Evolutionary conservation across 2,888 invertebrate genomes (phyloP).

Genomic region (Nebria salina): DNA sequence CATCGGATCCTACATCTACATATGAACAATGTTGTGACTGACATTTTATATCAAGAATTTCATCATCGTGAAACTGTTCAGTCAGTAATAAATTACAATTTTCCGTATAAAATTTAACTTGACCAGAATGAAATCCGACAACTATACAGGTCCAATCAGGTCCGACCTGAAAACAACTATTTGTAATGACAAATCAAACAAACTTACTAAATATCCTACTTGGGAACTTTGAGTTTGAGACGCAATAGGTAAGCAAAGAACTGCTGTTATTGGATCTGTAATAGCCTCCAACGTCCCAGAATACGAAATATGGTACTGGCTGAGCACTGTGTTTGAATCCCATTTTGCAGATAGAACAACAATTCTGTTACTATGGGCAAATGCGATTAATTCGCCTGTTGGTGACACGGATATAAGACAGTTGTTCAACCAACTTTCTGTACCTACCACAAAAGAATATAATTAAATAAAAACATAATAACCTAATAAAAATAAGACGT

Average conservation of each 20-base stretch:
- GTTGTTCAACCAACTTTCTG: slow-evolving; percentile 72
- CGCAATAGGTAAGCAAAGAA: slow-evolving; percentile 65
- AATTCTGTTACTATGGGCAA: slow-evolving; percentile 73
- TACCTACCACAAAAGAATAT: slow-evolving; percentile 47
- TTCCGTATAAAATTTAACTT: slow-evolving; percentile 89
- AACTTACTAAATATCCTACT: slow-evolving; percentile 49
- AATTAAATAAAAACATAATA: slow-evolving; percentile 6
- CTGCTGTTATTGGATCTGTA: slow-evolving; percentile 63
- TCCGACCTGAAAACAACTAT: slow-evolving; percentile 64
- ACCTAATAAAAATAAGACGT: slow-evolving; percentile 41
- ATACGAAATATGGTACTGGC: slow-evolving; percentile 68
- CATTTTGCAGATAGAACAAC: slow-evolving; percentile 75
- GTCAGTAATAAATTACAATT: slow-evolving; percentile 82
- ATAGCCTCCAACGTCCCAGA: slow-evolving; percentile 66
- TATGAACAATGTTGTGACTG: slow-evolving; percentile 70
- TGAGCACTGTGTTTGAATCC: slow-evolving; percentile 65
- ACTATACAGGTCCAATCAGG: slow-evolving; percentile 95
- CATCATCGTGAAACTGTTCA: slow-evolving; percentile 86
- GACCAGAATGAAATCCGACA: slow-evolving; percentile 86
- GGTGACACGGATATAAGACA: slow-evolving; percentile 77
- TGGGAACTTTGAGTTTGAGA: slow-evolving; percentile 59
- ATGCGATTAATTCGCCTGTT: slow-evolving; percentile 74
- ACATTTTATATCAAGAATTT: slow-evolving; percentile 82
- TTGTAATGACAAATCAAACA: no score
- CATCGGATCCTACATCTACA: slow-evolving; percentile 58